Evolutionary conservation across 2,113 vertebrate genomes (phyloP).

Genomic region (Axis porcinus): DNA sequence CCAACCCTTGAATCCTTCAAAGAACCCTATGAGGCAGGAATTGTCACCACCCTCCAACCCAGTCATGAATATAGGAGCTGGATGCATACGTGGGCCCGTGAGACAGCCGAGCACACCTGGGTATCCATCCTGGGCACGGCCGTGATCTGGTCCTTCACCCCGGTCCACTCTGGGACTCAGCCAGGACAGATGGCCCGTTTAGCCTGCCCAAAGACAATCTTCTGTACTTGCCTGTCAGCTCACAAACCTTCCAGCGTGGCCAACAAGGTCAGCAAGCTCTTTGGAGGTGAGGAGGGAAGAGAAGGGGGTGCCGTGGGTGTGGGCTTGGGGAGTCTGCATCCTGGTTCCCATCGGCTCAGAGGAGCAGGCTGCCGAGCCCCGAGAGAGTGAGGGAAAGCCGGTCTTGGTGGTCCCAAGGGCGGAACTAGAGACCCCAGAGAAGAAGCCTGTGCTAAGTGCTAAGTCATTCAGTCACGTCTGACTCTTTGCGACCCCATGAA

Average conservation of each 20-base stretch:
- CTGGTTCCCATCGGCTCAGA: not conserved
- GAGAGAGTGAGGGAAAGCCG: not conserved
- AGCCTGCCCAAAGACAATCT: not conserved
- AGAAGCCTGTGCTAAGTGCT: not conserved
- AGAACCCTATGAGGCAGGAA: not conserved
- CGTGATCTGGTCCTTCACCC: not conserved
- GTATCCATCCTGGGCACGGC: not conserved
- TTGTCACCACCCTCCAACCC: not conserved
- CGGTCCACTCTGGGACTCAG: not conserved
- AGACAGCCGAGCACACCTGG: fast-evolving
- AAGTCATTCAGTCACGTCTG: not conserved
- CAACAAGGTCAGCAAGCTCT: constrained; percentile 9
- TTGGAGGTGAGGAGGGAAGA: not conserved
- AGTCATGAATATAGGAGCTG: not conserved
- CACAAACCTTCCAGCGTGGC: not conserved
- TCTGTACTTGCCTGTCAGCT: not conserved
- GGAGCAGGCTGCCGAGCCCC: fast-evolving
- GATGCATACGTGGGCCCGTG: fast-evolving
- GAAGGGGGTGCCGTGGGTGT: fast-evolving
- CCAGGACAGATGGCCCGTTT: constrained; percentile 27
- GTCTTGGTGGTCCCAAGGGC: not conserved
- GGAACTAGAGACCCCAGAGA: not conserved
- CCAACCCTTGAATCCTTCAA: not conserved
- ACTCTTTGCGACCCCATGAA: not conserved
- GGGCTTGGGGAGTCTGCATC: not conserved